phyloP scores from a whole-genome alignment of 1,140 invertebrate genomes.

The Hydropsyche tenuis region DNA sequence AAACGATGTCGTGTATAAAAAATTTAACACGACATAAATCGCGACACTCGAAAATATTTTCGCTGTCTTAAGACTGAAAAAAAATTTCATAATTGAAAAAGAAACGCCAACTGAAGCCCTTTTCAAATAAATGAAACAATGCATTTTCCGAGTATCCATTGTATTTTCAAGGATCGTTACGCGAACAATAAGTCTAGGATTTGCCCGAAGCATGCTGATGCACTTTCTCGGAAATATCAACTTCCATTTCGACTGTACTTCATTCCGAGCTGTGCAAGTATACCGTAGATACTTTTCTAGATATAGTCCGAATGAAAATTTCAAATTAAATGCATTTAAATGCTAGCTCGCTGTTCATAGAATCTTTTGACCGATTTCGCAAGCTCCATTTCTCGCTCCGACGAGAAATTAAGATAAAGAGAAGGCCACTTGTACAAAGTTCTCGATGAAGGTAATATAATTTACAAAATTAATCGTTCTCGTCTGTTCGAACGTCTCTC shows the following conservation, averaged over 20 bases:
- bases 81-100: neutral
- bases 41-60: neutral
- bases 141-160: neutral
- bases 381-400: no score
- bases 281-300: neutral
- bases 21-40: neutral
- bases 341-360: no score
- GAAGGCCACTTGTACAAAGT: neutral
- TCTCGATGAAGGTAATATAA: neutral
- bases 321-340: no score
- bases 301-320: neutral
- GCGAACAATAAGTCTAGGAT: constrained; percentile 5
- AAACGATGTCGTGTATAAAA: neutral
- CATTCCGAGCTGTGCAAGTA: neutral
- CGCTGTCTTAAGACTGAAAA: neutral
- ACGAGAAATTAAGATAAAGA: neutral
- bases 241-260: no score
- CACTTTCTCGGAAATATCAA: no score
- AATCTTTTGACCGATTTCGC: no score
- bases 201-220: neutral
- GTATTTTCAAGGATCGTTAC: constrained; percentile 7
- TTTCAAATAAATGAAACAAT: neutral
- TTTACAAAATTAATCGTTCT: constrained; percentile 5
- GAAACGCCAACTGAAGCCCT: neutral
- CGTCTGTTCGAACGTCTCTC: neutral